phyloP scores from a whole-genome alignment of 2,113 vertebrate species.

The Leptobrachium leishanense region DNA sequence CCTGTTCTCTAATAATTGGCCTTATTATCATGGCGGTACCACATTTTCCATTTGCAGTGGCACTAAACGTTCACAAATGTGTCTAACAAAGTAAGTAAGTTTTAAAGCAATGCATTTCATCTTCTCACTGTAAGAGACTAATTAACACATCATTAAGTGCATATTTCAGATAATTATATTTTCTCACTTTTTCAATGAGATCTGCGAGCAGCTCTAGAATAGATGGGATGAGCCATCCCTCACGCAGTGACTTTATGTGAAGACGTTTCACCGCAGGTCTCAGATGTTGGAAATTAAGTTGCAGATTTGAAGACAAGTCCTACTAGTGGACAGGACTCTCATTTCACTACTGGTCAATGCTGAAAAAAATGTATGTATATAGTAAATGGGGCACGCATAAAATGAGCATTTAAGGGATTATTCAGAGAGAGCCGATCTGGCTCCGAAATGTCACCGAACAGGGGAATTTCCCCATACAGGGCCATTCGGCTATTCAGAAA shows the following conservation, averaged over 20 bases:
- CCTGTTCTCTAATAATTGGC: slow-evolving; percentile 10
- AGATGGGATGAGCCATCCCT: slow-evolving; percentile 62
- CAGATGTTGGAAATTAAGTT: slow-evolving; percentile 21
- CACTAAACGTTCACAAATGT: slow-evolving; percentile 25
- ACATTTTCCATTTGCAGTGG: slow-evolving; percentile 31
- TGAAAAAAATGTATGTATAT: too few relatives aligned
- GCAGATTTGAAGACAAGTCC: neutral
- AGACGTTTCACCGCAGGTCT: slow-evolving; percentile 15
- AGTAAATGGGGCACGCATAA: too few relatives aligned
- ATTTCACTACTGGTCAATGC: neutral
- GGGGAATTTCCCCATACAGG: too few relatives aligned
- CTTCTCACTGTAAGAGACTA: slow-evolving; percentile 82
- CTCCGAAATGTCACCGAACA: too few relatives aligned
- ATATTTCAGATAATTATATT: slow-evolving; percentile 89
- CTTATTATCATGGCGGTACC: slow-evolving; percentile 25
- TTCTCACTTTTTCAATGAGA: slow-evolving; percentile 82
- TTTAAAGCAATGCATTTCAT: slow-evolving; percentile 65
- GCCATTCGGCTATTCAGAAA: too few relatives aligned
- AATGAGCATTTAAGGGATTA: too few relatives aligned
- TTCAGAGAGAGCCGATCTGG: too few relatives aligned
- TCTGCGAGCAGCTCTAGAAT: slow-evolving; percentile 57
- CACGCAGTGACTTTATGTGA: slow-evolving; percentile 6
- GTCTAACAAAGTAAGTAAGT: slow-evolving; percentile 39
- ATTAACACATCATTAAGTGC: slow-evolving; percentile 87
- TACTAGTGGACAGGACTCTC: neutral